Evolutionary conservation across 2,888 invertebrate species (phyloP).

Genomic region (Phania funesta): DNA sequence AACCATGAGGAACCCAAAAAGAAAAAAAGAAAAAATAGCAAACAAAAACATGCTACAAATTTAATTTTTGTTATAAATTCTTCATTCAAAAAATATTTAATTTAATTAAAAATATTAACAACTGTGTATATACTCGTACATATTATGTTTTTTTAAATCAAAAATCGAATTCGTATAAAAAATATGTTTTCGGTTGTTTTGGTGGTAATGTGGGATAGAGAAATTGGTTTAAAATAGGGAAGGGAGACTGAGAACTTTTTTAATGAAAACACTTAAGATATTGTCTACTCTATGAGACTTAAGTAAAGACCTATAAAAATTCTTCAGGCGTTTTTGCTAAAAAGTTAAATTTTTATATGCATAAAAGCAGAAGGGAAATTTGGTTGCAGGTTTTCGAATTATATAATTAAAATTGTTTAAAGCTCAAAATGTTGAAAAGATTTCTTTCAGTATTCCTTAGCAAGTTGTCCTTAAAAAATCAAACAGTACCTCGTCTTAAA

Average conservation of each 20-base stretch:
- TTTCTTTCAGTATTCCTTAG: no score
- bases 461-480: no score
- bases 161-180: conserved; percentile 26
- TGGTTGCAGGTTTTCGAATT: no score
- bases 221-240: background rate
- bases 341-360: no score
- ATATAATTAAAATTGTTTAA: no score
- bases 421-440: no score
- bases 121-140: conserved; percentile 25
- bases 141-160: conserved; percentile 10
- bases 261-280: no score
- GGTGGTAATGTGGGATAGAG: background rate
- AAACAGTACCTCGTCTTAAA: no score
- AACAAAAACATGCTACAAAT: conserved; percentile 40
- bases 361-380: no score
- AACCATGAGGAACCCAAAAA: conserved; percentile 51
- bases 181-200: conserved; percentile 26
- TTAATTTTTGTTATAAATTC: conserved; percentile 10
- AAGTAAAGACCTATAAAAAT: no score
- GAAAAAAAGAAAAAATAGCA: conserved; percentile 1
- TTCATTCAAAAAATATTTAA: conserved; percentile 39
- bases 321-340: no score
- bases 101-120: conserved; percentile 64
- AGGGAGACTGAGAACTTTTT: background rate
- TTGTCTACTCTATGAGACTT: no score